Percentiles rank a stretch among this genome's conserved stretches.
phyloP scores from a whole-genome alignment of 1,140 invertebrate species.

The Papilio xuthus region DNA sequence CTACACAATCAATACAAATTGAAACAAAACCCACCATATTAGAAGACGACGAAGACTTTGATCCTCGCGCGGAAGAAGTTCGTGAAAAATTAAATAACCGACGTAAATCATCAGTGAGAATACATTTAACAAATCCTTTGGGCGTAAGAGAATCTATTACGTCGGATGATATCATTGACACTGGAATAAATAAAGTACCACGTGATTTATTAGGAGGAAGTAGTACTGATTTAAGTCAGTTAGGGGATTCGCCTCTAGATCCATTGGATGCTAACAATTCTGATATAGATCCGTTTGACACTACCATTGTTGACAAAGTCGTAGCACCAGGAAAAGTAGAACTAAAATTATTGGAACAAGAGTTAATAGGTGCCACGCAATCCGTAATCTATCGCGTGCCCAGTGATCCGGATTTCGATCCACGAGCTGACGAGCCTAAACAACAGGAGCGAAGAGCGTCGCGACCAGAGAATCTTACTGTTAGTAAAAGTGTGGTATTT shows the following conservation, averaged over 20 bases:
- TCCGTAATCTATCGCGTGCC: conserved; percentile 78
- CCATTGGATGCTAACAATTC: conserved; percentile 83
- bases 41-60: conserved; percentile 86
- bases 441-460: conserved; percentile 79
- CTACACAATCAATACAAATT: conserved; percentile 73
- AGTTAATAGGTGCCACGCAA: conserved; percentile 83
- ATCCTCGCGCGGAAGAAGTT: conserved; percentile 85
- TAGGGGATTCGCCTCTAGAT: conserved; percentile 86
- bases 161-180: conserved; percentile 73
- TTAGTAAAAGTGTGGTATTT: conserved; percentile 88
- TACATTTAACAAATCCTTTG: conserved; percentile 82
- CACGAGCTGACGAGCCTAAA: conserved; percentile 82
- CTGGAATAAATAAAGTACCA: conserved; percentile 59
- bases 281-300: conserved; percentile 93
- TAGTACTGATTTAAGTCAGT: conserved; percentile 88
- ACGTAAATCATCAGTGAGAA: conserved; percentile 82
- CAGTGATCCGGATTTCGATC: conserved; percentile 89
- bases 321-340: conserved; percentile 89
- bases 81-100: conserved; percentile 73
- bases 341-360: conserved; percentile 89
- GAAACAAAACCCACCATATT: conserved; percentile 82
- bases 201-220: conserved; percentile 88
- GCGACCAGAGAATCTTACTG: conserved; percentile 82
- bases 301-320: conserved; percentile 87
- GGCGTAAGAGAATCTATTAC: conserved; percentile 80